Evolutionary conservation across 2,888 invertebrate genomes (phyloP), one percentile per base, ranked within the genome.

Genomic region (Cataglyphis livida): DNA sequence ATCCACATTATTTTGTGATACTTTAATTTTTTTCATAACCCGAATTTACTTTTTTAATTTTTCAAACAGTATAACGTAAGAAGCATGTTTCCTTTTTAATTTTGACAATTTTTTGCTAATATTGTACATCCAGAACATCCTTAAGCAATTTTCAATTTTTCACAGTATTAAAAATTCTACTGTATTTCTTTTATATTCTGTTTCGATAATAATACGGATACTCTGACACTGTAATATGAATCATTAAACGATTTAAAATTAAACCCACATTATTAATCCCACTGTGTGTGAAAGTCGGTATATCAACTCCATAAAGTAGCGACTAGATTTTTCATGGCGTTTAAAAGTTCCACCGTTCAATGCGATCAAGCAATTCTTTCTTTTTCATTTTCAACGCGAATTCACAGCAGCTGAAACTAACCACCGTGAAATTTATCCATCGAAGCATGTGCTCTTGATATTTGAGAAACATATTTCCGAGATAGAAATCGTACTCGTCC

Each of bases 381-480:
- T 15, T 12, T 65, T 18, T 44, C 28, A 12, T 9, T 75, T 32
- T 61, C 18, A 32, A 54, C 21, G 3, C 28, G 9, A 35, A 35
- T 66, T 51, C 4, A 28, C 7, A 12, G n/a, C 5, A 18, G 28
- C 38, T 35, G 28, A 61, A n/a, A 21, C 9, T 28, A 61, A 73
- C 28, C 25, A 28, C 12, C 41, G 54, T 21, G 38, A n/a, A 15
- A 57, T 68, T 68, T 57, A 54, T 1, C 38, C 28, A 15, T 28
- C n/a, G 54, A 25, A 51, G 35, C 12, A 5, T 66, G 5, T 0
- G 9, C n/a, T 18, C n/a, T 35, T 25, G 57, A 2, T 51, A 38
- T 10, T 76, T 68, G 66, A 59, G 21, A 76, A 59, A 75, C 21
- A 76, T 35, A 76, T 82, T 76, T 65, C 25, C 65, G 32, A 9